Evolutionary conservation across 2,113 vertebrate species (phyloP).

Genomic region (Microcebus ravelobensis): DNA sequence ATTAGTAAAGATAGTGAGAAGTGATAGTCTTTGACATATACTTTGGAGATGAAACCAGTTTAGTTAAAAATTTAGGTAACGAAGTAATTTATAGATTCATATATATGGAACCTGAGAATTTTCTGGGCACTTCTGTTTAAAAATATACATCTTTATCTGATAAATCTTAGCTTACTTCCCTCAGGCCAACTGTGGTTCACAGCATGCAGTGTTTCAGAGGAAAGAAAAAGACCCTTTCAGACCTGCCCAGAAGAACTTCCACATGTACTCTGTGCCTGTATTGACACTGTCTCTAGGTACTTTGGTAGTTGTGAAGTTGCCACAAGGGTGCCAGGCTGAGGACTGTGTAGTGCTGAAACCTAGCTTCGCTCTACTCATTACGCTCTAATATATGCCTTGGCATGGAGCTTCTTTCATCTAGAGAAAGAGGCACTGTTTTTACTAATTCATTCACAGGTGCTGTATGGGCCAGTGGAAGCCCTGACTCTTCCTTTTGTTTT

Average conservation of each 20-base stretch:
- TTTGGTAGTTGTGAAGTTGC: background rate
- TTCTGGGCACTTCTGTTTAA: background rate
- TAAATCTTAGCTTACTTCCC: background rate
- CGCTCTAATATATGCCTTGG: background rate
- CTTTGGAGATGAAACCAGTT: slow-evolving; percentile 24
- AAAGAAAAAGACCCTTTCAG: background rate
- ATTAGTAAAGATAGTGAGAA: background rate
- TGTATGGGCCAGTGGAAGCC: background rate
- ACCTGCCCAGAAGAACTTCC: background rate
- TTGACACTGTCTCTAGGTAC: background rate
- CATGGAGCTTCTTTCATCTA: background rate
- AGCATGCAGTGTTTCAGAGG: background rate
- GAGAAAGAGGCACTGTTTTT: background rate
- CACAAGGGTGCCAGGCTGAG: background rate
- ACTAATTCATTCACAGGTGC: background rate
- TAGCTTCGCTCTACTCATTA: background rate
- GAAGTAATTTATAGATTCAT: background rate
- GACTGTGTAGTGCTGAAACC: background rate
- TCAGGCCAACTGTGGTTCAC: background rate
- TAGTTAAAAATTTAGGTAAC: slow-evolving; percentile 10
- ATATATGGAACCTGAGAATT: background rate
- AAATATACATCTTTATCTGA: background rate
- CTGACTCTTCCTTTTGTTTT: background rate
- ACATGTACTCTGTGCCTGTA: background rate
- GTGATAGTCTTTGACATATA: background rate